Conservation (phyloP, 2,113 vertebrate genomes). For the Lasiurus cinereus region DNA sequence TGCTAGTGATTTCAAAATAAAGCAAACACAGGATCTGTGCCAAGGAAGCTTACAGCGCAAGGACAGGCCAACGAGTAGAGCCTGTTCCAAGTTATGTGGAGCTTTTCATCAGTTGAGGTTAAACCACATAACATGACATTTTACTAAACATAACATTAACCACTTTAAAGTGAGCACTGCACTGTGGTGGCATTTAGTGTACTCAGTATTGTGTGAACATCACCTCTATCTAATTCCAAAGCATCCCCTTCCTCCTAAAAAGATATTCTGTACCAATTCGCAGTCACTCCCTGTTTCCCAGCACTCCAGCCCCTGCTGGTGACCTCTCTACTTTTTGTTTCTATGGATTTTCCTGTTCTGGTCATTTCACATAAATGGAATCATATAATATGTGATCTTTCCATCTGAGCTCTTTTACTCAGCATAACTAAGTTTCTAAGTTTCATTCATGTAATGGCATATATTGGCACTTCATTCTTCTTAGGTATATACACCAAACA, state of each 20-base stretch:
- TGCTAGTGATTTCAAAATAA: background rate
- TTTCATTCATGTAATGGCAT: background rate
- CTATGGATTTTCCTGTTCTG: background rate
- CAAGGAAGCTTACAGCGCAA: background rate
- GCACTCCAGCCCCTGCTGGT: background rate
- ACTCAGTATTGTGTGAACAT: background rate
- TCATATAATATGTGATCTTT: background rate
- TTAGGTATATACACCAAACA: background rate
- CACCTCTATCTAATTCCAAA: background rate
- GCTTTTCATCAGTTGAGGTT: background rate
- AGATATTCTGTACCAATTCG: rapidly evolving
- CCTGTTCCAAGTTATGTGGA: background rate
- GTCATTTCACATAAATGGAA: background rate
- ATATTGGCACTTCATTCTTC: background rate
- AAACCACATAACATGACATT: background rate
- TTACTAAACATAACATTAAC: background rate
- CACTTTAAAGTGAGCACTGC: background rate
- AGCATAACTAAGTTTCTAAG: background rate
- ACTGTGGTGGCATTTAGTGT: background rate
- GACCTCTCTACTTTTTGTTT: background rate
- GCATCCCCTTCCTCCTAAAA: background rate
- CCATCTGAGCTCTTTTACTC: background rate
- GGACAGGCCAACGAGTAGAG: too few relatives aligned
- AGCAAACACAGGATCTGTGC: background rate
- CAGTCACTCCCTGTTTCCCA: too few relatives aligned